Conservation (phyloP, 2,888 invertebrate species). For the Galerucella nymphaeae region DNA sequence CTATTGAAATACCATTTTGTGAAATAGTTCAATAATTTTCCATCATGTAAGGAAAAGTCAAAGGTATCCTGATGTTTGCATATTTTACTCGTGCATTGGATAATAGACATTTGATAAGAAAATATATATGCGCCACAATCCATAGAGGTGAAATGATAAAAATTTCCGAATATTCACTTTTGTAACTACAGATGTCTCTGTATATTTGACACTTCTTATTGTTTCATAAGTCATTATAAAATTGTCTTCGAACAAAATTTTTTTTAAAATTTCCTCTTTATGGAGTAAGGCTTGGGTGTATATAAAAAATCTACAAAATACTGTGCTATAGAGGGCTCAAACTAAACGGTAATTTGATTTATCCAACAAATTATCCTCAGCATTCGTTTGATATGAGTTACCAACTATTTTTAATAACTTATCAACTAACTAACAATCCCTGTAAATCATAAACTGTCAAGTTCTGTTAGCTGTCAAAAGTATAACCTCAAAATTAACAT, state of each 20-base stretch:
- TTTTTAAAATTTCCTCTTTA: background rate
- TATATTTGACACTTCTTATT: no score
- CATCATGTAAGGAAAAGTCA: no score
- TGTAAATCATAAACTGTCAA: background rate
- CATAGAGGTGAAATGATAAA: background rate
- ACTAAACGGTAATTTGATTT: constrained; percentile 6
- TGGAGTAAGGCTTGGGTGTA: background rate
- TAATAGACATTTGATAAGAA: background rate
- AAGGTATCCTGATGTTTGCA: no score
- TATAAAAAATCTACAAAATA: constrained; percentile 24
- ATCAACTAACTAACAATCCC: background rate
- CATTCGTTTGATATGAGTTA: background rate
- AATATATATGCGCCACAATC: background rate
- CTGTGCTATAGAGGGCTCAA: constrained; percentile 27
- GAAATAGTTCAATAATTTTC: no score
- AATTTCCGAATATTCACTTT: no score
- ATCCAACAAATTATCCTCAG: background rate
- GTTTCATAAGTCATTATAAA: background rate
- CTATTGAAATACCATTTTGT: no score
- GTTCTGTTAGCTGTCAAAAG: background rate
- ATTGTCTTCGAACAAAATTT: background rate
- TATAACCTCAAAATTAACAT: background rate
- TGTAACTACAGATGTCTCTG: no score
- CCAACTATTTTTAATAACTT: constrained; percentile 4
- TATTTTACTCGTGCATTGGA: background rate